Evolutionary conservation across 2,888 invertebrate genomes (phyloP), one percentile per base, ranked within the genome.

Genomic region (Malthinus seriepunctatus): DNA sequence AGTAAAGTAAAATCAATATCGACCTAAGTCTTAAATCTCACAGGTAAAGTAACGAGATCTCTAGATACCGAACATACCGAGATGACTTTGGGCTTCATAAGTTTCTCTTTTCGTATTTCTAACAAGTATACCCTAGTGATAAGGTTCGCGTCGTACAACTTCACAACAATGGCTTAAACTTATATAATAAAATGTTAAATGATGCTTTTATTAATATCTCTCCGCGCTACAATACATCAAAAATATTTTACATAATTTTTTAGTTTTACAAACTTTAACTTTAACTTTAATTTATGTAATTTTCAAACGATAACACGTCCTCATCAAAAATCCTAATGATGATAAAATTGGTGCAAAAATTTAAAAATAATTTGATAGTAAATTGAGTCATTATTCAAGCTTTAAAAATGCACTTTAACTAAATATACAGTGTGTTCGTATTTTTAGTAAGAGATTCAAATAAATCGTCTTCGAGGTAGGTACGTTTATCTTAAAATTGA

Each of bases 21-120:
- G 54, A 59, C 35, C 54, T 45, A 59, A 59, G 53, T 59, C 59
- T 23, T 23, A 54, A 53, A 53, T 59, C 59, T 59, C 59, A 33
- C 59, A 59, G 59, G 59, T 59, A 34, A 59, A 59, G 59, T 59
- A 59, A 54, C 59, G 53, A 59, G 58, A 54, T 59, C 59, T 49
- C 59, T 54, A 42, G 54, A 59, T 59, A 54, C 53, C 32, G 48
- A 49, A 51, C 50, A 59, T 54, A 59, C 53, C 49, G 50, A 34
- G 53, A 53, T 50, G 57, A 42, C 50, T 57, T n/a, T 49, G 42
- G 23, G 48, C 58, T 59, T 54, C 59, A 54, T 59, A 53, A 53
- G 54, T 53, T 59, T 23, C 39, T 42, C 39, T 42, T 42, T 42
- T 38, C 53, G 54, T 46, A 50, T 59, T 54, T 59, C 53, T 50